Conservation (phyloP, 2,888 invertebrate genomes). For the Cheilosia vulpina region DNA sequence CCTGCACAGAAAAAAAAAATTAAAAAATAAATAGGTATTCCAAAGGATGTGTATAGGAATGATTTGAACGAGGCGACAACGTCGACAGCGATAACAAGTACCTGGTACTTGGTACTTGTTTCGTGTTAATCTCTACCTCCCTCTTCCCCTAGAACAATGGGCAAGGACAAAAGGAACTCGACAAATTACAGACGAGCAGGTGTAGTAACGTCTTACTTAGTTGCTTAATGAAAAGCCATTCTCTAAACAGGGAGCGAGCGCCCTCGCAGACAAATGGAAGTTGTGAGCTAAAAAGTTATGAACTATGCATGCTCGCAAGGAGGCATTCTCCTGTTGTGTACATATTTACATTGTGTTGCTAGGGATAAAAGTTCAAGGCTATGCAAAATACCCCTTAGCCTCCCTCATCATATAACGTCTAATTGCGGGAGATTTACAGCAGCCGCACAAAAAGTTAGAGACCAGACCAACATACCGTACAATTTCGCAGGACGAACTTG, state of each 20-base stretch:
- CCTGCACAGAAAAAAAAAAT: not conserved
- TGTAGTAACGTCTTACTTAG: slow-evolving; percentile 61
- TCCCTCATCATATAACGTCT: slow-evolving; percentile 63
- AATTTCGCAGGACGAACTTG: slow-evolving; percentile 64
- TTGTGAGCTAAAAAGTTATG: slow-evolving; percentile 50
- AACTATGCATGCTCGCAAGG: slow-evolving; percentile 23
- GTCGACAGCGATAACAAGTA: slow-evolving; percentile 55
- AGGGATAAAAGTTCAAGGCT: slow-evolving; percentile 70
- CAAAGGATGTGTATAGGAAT: slow-evolving; percentile 8
- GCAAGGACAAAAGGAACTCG: slow-evolving; percentile 13
- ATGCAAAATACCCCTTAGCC: slow-evolving; percentile 35
- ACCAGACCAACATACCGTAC: not conserved
- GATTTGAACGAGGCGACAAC: slow-evolving; percentile 36
- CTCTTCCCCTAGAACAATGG: slow-evolving; percentile 11
- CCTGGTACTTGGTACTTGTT: slow-evolving; percentile 59
- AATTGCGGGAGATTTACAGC: slow-evolving; percentile 72
- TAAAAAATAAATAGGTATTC: not conserved
- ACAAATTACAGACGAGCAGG: not conserved
- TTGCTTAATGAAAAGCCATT: slow-evolving; percentile 69
- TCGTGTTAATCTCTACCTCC: slow-evolving; percentile 51
- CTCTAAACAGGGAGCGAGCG: slow-evolving; percentile 22
- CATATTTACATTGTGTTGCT: slow-evolving; percentile 16
- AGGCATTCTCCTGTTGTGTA: not conserved
- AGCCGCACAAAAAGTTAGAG: slow-evolving; percentile 26
- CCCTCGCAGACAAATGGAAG: slow-evolving; percentile 45